These are phyloP conservation scores for Solen grandis DNA, from an alignment of 1,140 invertebrate species.

Conservation along the genomic window DNA sequence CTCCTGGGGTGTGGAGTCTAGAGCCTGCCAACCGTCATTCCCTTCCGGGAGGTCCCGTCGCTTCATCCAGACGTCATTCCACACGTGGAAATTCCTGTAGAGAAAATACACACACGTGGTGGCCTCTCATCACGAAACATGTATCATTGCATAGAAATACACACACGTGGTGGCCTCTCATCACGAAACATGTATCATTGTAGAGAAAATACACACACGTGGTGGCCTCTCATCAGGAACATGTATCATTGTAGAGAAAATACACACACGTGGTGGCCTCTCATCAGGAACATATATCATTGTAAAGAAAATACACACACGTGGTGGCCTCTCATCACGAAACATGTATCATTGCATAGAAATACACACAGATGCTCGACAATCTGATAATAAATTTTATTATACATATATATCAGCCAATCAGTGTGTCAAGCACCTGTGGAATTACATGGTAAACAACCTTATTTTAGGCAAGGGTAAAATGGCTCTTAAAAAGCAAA, in stretches of 20 bases:
- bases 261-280: neutral
- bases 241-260: neutral
- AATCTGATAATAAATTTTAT: too few species aligned
- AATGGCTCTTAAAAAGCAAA: too few species aligned
- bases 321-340: neutral
- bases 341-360: neutral
- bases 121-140: neutral
- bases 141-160: neutral
- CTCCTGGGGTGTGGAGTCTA: conserved; percentile 87
- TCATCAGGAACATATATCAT: neutral
- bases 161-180: neutral
- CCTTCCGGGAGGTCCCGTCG: conserved; percentile 88
- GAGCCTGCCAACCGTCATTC: conserved; percentile 92
- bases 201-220: neutral
- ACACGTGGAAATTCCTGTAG: conserved; percentile 94
- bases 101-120: neutral
- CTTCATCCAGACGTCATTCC: conserved; percentile 97
- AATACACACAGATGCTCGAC: neutral
- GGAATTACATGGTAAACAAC: too few species aligned
- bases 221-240: neutral
- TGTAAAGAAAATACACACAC: neutral
- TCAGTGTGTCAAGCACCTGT: too few species aligned
- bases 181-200: neutral
- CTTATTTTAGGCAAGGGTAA: too few species aligned
- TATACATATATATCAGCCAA: too few species aligned